These are phyloP conservation scores for Chromoteleia sp. DNA, from an alignment of 2,888 invertebrate species.

Conservation along the genomic window DNA sequence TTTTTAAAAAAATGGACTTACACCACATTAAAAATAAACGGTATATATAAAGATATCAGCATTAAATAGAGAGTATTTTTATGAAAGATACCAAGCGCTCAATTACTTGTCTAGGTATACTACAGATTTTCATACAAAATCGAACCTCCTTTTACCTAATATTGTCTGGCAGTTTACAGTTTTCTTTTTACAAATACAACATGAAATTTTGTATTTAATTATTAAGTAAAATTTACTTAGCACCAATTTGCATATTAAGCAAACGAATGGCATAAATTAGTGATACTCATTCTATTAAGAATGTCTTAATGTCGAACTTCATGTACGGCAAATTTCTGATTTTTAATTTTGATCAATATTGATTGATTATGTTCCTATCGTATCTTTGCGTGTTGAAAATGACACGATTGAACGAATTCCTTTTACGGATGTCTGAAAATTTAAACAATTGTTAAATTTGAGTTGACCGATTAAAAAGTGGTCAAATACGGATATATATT, in stretches of 20 bases:
- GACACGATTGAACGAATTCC: constrained; percentile 94
- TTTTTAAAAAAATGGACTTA: too few species aligned
- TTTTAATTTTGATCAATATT: constrained; percentile 37
- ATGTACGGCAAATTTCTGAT: constrained; percentile 30
- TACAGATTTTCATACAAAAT: constrained; percentile 59
- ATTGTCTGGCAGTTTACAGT: constrained; percentile 64
- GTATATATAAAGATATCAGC: constrained; percentile 41
- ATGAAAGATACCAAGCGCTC: constrained; percentile 50
- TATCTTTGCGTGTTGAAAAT: constrained; percentile 90
- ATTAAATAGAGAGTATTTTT: constrained; percentile 44
- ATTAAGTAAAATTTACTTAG: constrained; percentile 32
- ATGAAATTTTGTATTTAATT: constrained; percentile 20
- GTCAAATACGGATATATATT: too few species aligned
- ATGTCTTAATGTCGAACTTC: neutral
- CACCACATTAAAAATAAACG: too few species aligned
- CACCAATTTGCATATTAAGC: constrained; percentile 31
- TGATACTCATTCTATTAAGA: constrained; percentile 27
- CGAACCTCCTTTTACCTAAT: constrained; percentile 58
- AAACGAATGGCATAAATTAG: constrained; percentile 19
- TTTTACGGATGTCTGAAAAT: constrained; percentile 92
- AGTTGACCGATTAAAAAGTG: too few species aligned
- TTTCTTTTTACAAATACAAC: constrained; percentile 39
- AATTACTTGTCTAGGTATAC: constrained; percentile 45
- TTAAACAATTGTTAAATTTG: neutral
- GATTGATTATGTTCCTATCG: constrained; percentile 83